Base-by-base conservation (phyloP, 2,113 vertebrate genomes). In the Manacus vitellinus region DNA sequence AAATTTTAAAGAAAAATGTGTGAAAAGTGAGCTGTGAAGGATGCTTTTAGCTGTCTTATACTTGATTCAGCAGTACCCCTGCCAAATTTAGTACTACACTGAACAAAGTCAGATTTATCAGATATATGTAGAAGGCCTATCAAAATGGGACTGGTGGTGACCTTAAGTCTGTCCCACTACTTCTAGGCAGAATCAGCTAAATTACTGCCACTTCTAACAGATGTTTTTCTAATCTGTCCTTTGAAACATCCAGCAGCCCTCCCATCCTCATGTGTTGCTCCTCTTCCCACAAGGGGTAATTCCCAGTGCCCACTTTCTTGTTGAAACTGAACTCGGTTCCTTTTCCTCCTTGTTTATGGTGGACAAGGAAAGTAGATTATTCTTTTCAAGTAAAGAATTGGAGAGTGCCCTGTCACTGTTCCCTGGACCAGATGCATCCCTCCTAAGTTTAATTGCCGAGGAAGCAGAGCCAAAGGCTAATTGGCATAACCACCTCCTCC, bases 231-330 rank as follows among this genome's bases (percentile, higher is more conserved):
- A 8, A 58, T 58, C 13, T 74, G 49, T 20, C 21, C 39, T 65
- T 65, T 0, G 0, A 65, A 88, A 20, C 7, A 66, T 56, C 52
- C 33, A 56, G 41, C 28, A 81, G 37, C 41, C 25, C 8, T 67
- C 28, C 33, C 30, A 17, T 46, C 25, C 30, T 33, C 47, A 51
- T 0, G 0, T 59, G 44, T n/a, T 1, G 0, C 27, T 74, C 44
- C 65, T 62, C 12, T 78, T 86, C 43, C 31, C 55, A 11, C 6
- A 68, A 46, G 12, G 7, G 4, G 3, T 25, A 41, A 20, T 12
- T 46, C 43, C 35, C 54, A 67, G 1, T 43, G 31, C 14, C 17
- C 56, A 15, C 31, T 47, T 52, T 70, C 72, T 37, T 22, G 3
- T 31, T 49, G 55, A 55, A 85, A 72, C 24, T 49, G 67, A 74